These are phyloP conservation scores for Corythornis cristatus DNA, from an alignment of 2,113 vertebrate species.

Conservation along the genomic window DNA sequence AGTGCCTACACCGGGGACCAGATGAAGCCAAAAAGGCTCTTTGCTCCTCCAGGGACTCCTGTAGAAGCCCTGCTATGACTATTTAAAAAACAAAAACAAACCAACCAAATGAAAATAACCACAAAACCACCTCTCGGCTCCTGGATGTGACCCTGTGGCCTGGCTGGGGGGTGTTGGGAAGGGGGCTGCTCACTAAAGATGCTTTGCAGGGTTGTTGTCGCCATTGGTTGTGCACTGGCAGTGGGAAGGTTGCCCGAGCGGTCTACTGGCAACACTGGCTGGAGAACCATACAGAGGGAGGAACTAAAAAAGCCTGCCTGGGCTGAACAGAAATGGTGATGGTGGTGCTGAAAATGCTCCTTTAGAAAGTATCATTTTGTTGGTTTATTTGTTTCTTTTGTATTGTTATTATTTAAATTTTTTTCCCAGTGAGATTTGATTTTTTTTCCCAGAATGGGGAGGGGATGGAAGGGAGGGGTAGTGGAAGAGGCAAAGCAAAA, in stretches of 20 bases:
- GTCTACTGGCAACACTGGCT: slow-evolving; percentile 67
- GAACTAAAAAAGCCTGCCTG: slow-evolving; percentile 76
- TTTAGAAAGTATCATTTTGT: slow-evolving; percentile 72
- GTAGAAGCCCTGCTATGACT: slow-evolving; percentile 69
- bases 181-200: slow-evolving; percentile 57
- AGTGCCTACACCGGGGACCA: slow-evolving; percentile 74
- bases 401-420: not conserved
- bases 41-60: slow-evolving; percentile 69
- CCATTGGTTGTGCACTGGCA: slow-evolving; percentile 62
- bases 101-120: no score
- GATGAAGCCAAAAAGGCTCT: slow-evolving; percentile 49
- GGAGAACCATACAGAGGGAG: slow-evolving; percentile 78
- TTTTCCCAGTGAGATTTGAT: slow-evolving; percentile 66
- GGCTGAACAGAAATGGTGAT: slow-evolving; percentile 77
- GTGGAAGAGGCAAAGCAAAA: slow-evolving; percentile 22
- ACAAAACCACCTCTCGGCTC: slow-evolving; percentile 8
- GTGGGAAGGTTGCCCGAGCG: slow-evolving; percentile 63
- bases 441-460: not conserved
- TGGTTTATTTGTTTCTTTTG: not conserved
- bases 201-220: slow-evolving; percentile 53
- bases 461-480: not conserved
- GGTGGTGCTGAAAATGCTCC: slow-evolving; percentile 81
- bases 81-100: not conserved
- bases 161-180: not conserved
- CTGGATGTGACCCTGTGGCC: slow-evolving; percentile 60